phyloP scores from a whole-genome alignment of 2,797 vertebrate species.

The Urosaurus nigricauda region DNA sequence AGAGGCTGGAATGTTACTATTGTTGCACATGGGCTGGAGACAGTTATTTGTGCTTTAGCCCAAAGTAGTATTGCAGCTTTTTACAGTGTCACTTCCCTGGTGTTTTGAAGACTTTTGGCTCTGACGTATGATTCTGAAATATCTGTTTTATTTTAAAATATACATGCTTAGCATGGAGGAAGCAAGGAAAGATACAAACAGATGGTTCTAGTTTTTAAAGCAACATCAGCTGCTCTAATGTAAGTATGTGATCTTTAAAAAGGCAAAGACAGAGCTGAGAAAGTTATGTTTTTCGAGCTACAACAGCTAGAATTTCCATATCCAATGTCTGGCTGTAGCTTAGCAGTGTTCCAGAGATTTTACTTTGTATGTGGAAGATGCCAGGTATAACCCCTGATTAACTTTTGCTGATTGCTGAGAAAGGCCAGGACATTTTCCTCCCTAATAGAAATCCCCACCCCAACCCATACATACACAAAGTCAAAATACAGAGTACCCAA shows the following conservation, averaged over 20 bases:
- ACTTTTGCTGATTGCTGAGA: not conserved
- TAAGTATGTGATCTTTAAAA: not conserved
- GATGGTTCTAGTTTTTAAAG: slow-evolving; percentile 13
- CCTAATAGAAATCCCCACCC: not conserved
- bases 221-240: not conserved
- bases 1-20: not conserved
- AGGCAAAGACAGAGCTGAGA: not conserved
- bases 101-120: not conserved
- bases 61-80: not conserved
- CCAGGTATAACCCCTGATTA: not conserved
- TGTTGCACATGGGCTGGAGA: not conserved
- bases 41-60: not conserved
- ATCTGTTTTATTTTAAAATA: slow-evolving; percentile 16
- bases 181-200: not conserved
- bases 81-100: not conserved
- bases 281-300: not conserved
- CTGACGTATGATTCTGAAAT: not conserved
- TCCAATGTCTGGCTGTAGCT: not conserved
- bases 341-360: not conserved
- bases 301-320: not conserved
- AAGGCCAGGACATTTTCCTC: not conserved
- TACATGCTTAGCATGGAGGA: not conserved
- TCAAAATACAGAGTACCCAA: not conserved
- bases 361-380: not conserved
- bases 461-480: no score